These are phyloP conservation scores for Junonia oenone DNA, from an alignment of 2,888 invertebrate genomes.

Conservation along the genomic window DNA sequence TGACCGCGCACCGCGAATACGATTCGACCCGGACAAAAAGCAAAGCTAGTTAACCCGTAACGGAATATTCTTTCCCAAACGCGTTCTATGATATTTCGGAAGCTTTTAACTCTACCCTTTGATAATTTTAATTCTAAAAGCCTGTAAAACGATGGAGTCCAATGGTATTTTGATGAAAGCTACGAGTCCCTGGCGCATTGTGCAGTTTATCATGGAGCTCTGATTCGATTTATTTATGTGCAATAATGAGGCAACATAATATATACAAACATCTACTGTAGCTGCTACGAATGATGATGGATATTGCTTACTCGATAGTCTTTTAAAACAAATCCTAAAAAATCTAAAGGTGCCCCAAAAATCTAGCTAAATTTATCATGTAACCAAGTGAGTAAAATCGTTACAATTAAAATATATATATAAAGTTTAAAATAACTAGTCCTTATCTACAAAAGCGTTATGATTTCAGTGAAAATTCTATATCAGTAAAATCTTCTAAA, in stretches of 20 bases:
- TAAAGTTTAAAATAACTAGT: neutral
- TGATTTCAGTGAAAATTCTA: slow-evolving; percentile 7
- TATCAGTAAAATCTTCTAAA: neutral
- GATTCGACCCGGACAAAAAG: slow-evolving; percentile 23
- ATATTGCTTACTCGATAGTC: neutral
- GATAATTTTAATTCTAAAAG: slow-evolving; percentile 43
- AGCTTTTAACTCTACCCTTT: slow-evolving; percentile 17
- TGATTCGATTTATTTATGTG: slow-evolving; percentile 42
- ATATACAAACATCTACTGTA: slow-evolving; percentile 33
- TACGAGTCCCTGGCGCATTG: slow-evolving; percentile 46
- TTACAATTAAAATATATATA: neutral
- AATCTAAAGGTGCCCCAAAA: slow-evolving; percentile 1
- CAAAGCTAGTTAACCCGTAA: slow-evolving; percentile 22
- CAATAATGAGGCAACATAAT: slow-evolving; percentile 60
- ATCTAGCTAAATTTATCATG: neutral
- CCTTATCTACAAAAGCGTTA: slow-evolving; percentile 20
- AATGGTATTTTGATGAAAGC: slow-evolving; percentile 31
- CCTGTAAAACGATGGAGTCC: slow-evolving; percentile 37
- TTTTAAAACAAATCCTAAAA: neutral
- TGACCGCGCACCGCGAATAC: slow-evolving; percentile 34
- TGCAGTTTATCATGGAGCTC: slow-evolving; percentile 33
- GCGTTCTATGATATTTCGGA: slow-evolving; percentile 9
- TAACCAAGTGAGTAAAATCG: neutral
- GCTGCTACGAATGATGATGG: slow-evolving; percentile 38
- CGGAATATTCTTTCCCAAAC: neutral